Evolutionary conservation across 2,113 vertebrate species (phyloP).

Genomic region (Riparia riparia): DNA sequence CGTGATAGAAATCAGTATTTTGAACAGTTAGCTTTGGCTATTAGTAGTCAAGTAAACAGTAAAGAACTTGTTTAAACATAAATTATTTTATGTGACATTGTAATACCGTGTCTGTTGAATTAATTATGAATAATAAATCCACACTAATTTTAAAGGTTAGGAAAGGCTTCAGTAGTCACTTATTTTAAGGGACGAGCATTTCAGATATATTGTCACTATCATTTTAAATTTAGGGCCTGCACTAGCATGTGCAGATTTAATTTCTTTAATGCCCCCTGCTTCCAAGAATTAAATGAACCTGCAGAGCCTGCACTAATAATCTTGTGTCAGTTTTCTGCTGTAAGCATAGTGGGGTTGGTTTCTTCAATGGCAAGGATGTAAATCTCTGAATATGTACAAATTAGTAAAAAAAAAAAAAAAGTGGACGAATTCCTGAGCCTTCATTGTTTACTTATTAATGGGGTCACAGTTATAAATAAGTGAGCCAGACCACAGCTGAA

Average conservation of each 20-base stretch:
- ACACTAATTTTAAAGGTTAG: neutral
- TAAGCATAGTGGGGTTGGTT: neutral
- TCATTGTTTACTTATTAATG: neutral
- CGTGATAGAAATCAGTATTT: neutral
- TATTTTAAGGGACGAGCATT: neutral
- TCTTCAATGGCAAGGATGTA: neutral
- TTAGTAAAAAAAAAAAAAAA: neutral
- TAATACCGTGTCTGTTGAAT: neutral
- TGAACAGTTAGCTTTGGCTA: neutral
- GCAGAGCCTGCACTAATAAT: neutral
- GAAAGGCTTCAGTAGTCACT: neutral
- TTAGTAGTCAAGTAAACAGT: neutral
- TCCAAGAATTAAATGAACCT: neutral
- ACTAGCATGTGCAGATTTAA: neutral
- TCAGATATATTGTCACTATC: neutral
- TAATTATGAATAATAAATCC: neutral
- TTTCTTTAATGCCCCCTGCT: neutral
- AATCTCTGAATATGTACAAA: neutral
- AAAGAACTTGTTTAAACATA: neutral
- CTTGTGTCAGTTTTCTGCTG: neutral
- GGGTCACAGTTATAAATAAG: neutral
- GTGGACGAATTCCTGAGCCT: neutral
- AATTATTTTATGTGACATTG: neutral
- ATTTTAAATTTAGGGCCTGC: neutral
- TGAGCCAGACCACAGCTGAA: slow-evolving; percentile 5